Percentiles rank a stretch among this genome's conserved stretches.
These are phyloP conservation scores for Hirudinaria manillensis DNA, from an alignment of 2,888 invertebrate species.

Conservation along the genomic window DNA sequence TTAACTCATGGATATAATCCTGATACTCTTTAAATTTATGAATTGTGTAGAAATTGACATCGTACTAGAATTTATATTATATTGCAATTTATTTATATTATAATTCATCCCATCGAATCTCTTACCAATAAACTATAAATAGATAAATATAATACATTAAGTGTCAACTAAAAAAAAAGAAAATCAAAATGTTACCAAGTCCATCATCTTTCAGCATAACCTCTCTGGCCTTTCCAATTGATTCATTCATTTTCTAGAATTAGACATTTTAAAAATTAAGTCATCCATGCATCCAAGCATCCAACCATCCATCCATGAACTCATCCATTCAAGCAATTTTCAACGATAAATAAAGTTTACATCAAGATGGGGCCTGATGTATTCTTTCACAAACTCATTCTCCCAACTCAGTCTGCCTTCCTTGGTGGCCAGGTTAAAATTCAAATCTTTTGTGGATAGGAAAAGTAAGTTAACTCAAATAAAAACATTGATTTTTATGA, in stretches of 20 bases:
- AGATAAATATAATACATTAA: too few species aligned
- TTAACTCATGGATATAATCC: not conserved
- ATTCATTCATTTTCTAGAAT: conserved; percentile 37
- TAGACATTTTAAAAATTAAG: not conserved
- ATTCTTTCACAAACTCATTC: conserved; percentile 10
- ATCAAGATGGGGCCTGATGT: conserved; percentile 28
- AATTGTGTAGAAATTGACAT: too few species aligned
- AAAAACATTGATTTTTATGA: not conserved
- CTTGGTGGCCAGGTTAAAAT: conserved; percentile 24
- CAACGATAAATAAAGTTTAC: too few species aligned
- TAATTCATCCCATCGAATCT: too few species aligned
- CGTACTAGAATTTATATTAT: too few species aligned
- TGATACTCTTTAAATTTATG: not conserved
- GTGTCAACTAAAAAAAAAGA: not conserved
- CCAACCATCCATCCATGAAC: too few species aligned
- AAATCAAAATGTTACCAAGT: conserved; percentile 38
- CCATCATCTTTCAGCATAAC: conserved; percentile 39
- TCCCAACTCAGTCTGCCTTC: conserved; percentile 29
- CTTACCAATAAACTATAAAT: too few species aligned
- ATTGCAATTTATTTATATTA: too few species aligned
- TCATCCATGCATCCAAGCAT: too few species aligned
- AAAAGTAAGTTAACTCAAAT: conserved; percentile 12
- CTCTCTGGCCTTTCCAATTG: conserved; percentile 35
- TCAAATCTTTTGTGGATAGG: not conserved
- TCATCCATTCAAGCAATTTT: too few species aligned